Base-by-base conservation (phyloP, 2,113 vertebrate species). In the Athene noctua region DNA sequence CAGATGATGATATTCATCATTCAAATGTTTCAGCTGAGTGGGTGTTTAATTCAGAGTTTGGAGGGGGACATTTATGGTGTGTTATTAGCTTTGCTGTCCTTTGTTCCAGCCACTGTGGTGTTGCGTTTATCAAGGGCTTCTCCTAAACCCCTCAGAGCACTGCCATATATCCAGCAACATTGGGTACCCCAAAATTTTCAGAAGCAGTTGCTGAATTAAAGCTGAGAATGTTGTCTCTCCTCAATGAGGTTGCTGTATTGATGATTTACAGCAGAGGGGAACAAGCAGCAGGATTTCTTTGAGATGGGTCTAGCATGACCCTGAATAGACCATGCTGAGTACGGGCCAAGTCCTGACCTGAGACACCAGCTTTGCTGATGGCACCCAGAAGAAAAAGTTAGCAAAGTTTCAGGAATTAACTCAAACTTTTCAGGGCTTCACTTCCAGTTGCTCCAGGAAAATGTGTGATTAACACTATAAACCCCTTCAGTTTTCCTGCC, bases 41-140 rank as follows among this genome's bases (percentile, higher is more conserved):
- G 94, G 92, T 96, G 96, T 94, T 95, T 94, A 90, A 94, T 95
- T 94, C 92, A 72, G 86, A 88, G 72, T 84, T 92, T 59, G 65
- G 78, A 94, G 55, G 46, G 79, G 91, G 80, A 87, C 23, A 4
- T 78, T 90, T 36, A 36, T 80, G 81, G 89, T 62, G 91, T 34
- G 49, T 55, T 91, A 36, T 8, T 5, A 70, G 84, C n/a, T 68
- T 23, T 84, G 94, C 80, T 85, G 77, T 75, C 55, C 78, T 86
- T 88, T 84, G 54, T n/a, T 95, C 86, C 80, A 55, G 0, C 55
- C 19, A 1, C 22, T 44, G 42, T 1, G 4, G 27, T 27, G 38
- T 2, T 84, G 80, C 36, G 52, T 65, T 70, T 17, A 52, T 36
- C 42, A 11, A 77, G 71, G 73, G 26, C 47, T 95, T 82, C 80